phyloP scores from a whole-genome alignment of 1,140 invertebrate genomes.

The Drosophila ananassae region DNA sequence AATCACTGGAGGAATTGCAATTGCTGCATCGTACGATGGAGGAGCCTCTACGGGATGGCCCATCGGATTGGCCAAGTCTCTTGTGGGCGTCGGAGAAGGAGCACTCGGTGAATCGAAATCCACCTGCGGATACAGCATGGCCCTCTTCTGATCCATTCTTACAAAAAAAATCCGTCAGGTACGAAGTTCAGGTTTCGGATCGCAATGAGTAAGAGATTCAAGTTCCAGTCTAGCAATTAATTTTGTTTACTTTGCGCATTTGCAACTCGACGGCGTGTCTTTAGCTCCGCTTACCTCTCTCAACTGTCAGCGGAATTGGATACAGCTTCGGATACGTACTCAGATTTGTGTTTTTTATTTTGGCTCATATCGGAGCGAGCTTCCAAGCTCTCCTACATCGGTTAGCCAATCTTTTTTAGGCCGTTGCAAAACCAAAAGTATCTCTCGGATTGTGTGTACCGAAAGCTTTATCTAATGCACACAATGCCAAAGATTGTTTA shows the following conservation, averaged over 20 bases:
- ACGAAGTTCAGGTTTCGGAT: constrained; percentile 53
- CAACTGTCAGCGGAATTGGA: constrained; percentile 52
- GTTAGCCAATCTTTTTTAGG: constrained; percentile 37
- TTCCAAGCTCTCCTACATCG: constrained; percentile 46
- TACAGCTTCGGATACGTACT: constrained; percentile 25
- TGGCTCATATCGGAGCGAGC: constrained; percentile 52
- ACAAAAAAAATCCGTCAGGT: constrained; percentile 10
- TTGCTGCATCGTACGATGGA: constrained; percentile 77
- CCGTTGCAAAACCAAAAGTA: constrained; percentile 58
- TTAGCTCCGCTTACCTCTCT: constrained; percentile 45
- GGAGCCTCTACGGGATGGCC: constrained; percentile 61
- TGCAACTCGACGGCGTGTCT: constrained; percentile 32
- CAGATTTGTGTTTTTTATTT: constrained; percentile 17
- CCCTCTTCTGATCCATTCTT: constrained; percentile 77
- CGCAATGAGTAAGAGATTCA: constrained; percentile 48
- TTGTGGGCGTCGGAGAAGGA: constrained; percentile 44
- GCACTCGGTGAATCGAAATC: constrained; percentile 59
- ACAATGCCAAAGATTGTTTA: constrained; percentile 27
- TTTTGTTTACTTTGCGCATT: constrained; percentile 64
- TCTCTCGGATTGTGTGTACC: constrained; percentile 38
- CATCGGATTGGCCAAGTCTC: constrained; percentile 22
- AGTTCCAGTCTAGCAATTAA: constrained; percentile 8
- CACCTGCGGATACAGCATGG: constrained; percentile 78
- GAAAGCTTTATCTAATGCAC: constrained; percentile 59
- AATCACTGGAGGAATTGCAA: constrained; percentile 49